Percentiles rank a stretch among this genome's conserved stretches.
phyloP scores from a whole-genome alignment of 2,888 invertebrate species.

The Mythimna ferrago region DNA sequence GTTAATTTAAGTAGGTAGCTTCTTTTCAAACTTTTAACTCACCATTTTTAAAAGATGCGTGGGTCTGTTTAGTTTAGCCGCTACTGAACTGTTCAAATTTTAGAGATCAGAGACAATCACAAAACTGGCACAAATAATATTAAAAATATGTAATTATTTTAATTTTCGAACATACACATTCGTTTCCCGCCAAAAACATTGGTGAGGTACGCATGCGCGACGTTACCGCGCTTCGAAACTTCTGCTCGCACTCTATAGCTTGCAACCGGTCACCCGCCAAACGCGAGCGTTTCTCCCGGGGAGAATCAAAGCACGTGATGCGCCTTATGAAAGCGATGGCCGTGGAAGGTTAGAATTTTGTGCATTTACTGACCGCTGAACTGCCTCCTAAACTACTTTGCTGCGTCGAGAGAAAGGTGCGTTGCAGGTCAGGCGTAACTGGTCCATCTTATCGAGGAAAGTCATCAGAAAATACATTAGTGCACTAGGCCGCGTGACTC shows the following conservation, averaged over 20 bases:
- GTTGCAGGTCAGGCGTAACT: slow-evolving; percentile 47
- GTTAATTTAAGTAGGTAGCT: no score
- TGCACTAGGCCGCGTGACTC: slow-evolving; percentile 52
- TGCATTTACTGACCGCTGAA: slow-evolving; percentile 56
- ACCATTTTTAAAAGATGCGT: slow-evolving; percentile 36
- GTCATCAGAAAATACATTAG: slow-evolving; percentile 52
- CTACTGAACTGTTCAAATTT: slow-evolving; percentile 12
- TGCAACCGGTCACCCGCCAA: slow-evolving; percentile 76
- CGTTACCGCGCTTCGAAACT: slow-evolving; percentile 79
- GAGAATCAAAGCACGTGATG: slow-evolving; percentile 80
- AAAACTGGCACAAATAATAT: slow-evolving; percentile 44
- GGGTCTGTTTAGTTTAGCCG: background rate
- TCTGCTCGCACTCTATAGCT: slow-evolving; percentile 73
- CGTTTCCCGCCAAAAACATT: slow-evolving; percentile 78
- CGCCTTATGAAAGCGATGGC: slow-evolving; percentile 81
- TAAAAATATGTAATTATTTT: slow-evolving; percentile 26
- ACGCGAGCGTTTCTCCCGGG: slow-evolving; percentile 74
- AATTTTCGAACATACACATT: slow-evolving; percentile 55
- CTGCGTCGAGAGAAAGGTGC: slow-evolving; percentile 36
- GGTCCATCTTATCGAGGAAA: slow-evolving; percentile 50
- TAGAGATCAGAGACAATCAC: slow-evolving; percentile 33
- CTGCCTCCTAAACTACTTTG: slow-evolving; percentile 42
- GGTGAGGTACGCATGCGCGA: slow-evolving; percentile 79
- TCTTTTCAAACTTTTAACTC: slow-evolving; percentile 31
- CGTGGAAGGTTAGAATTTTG: slow-evolving; percentile 75